Conservation (phyloP, 1,140 invertebrate species). For the Panagrolaimus sp. region DNA sequence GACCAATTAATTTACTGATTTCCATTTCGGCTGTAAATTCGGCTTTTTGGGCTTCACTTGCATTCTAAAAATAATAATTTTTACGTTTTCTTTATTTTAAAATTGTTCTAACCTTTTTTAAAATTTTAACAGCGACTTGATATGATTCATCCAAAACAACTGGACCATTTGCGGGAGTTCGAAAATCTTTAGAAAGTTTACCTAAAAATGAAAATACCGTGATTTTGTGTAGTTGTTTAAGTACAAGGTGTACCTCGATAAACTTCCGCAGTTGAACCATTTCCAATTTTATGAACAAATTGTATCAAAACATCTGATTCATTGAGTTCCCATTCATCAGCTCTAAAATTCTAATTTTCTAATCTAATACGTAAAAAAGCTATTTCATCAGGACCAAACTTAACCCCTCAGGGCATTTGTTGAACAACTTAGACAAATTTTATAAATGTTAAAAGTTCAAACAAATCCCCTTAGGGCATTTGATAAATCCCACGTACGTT, state of each 20-base stretch:
- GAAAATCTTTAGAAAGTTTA: slow-evolving; percentile 7
- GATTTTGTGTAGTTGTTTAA: no score
- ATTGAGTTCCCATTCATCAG: slow-evolving; percentile 16
- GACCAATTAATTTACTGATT: slow-evolving; percentile 1
- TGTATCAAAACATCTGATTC: background rate
- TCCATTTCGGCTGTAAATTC: slow-evolving; percentile 15
- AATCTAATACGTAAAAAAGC: no score
- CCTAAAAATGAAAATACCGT: slow-evolving; percentile 7
- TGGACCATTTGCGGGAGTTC: slow-evolving; percentile 12
- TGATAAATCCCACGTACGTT: background rate
- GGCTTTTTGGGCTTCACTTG: slow-evolving; percentile 8
- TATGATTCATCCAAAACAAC: slow-evolving; percentile 1
- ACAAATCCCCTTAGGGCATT: no score
- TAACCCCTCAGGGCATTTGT: no score
- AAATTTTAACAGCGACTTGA: slow-evolving; percentile 3
- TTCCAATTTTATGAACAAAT: background rate
- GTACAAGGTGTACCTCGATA: slow-evolving; percentile 9
- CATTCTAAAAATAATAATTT: background rate
- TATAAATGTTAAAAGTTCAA: no score
- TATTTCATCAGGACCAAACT: no score
- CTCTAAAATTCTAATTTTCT: no score
- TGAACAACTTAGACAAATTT: no score
- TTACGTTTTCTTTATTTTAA: background rate
- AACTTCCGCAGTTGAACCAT: slow-evolving; percentile 8
- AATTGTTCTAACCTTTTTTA: background rate